phyloP scores from a whole-genome alignment of 2,888 invertebrate genomes.

The Tridacna crocea region DNA sequence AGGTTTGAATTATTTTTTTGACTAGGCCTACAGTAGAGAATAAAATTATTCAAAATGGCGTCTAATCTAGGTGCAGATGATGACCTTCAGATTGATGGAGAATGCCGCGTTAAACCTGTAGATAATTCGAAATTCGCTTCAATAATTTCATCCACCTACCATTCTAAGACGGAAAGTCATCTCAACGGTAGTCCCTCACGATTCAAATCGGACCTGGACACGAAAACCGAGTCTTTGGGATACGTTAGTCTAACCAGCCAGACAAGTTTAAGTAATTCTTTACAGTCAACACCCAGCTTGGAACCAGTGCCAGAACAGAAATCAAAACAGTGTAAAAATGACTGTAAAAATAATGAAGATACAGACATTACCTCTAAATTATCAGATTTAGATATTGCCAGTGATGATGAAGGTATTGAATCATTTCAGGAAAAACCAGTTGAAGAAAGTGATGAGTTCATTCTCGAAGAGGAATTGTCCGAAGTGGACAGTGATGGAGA shows the following conservation, averaged over 20 bases:
- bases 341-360: background rate
- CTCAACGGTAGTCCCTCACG: background rate
- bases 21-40: background rate
- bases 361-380: background rate
- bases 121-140: too few relatives aligned
- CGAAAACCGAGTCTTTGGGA: background rate
- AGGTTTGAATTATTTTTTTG: too few relatives aligned
- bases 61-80: too few relatives aligned
- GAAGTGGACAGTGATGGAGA: constrained; percentile 66
- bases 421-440: background rate
- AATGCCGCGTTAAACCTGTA: background rate
- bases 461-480: constrained; percentile 31
- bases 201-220: too few relatives aligned
- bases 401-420: constrained; percentile 30
- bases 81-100: constrained; percentile 7
- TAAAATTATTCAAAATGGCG: background rate
- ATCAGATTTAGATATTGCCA: background rate
- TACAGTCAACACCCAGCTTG: background rate
- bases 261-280: background rate
- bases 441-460: constrained; percentile 3
- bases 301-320: constrained; percentile 11
- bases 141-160: too few relatives aligned
- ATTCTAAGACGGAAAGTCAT: too few relatives aligned
- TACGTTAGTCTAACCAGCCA: constrained; percentile 9
- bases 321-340: constrained; percentile 37